These are phyloP conservation scores for Temnothorax unifasciatus DNA, from an alignment of 2,888 invertebrate species.

Conservation along the genomic window DNA sequence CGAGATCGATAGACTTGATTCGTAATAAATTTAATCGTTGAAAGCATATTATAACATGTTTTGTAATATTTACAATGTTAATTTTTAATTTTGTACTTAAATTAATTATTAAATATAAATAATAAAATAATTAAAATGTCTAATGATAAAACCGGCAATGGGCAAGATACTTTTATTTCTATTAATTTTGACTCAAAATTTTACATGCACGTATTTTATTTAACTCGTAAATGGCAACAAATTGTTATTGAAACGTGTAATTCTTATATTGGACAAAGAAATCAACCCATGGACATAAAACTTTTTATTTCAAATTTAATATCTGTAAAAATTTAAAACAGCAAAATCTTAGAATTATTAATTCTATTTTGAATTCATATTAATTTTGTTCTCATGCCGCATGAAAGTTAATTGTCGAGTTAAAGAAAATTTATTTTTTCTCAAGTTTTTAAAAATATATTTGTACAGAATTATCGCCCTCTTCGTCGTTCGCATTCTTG, in stretches of 20 bases:
- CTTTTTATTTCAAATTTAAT: not conserved
- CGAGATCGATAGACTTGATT: not conserved
- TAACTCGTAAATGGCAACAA: not conserved
- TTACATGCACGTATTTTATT: not conserved
- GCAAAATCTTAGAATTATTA: not conserved
- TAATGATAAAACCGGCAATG: not conserved
- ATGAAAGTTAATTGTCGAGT: not conserved
- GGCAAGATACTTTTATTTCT: not conserved
- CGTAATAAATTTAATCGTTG: not conserved
- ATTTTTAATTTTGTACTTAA: not conserved
- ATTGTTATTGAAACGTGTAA: not conserved
- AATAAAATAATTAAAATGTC: not conserved
- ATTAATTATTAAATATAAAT: constrained; percentile 21
- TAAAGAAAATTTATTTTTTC: not conserved
- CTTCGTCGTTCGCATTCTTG: constrained; percentile 64
- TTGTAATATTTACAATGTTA: not conserved
- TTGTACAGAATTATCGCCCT: constrained; percentile 11
- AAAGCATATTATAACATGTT: not conserved
- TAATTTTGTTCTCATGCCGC: not conserved
- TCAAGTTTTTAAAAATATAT: not conserved
- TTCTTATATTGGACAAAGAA: not conserved
- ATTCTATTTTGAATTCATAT: not conserved
- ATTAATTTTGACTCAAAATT: constrained; percentile 9
- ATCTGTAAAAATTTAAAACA: not conserved
- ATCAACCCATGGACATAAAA: not conserved